A percentile compares a stretch with the other conserved stretches of the same genome.
phyloP scores from a whole-genome alignment of 2,797 vertebrate genomes.

The Trichosurus vulpecula region DNA sequence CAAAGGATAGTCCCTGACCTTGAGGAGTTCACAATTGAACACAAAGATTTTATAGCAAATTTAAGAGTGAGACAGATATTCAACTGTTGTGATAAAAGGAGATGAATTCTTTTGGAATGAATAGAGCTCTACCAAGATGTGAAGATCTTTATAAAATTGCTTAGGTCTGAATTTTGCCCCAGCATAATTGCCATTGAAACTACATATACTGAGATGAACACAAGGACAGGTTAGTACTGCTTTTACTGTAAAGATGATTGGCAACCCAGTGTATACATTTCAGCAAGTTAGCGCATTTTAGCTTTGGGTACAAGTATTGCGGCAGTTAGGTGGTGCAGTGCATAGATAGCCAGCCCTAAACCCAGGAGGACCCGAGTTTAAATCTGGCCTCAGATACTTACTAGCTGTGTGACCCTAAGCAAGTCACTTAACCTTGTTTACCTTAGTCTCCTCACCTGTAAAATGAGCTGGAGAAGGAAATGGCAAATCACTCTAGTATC shows the following conservation, averaged over 20 bases:
- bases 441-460: no score
- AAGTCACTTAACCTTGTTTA: no score
- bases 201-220: background rate
- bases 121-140: background rate
- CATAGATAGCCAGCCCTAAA: background rate
- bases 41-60: background rate
- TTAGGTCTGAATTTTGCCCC: background rate
- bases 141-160: background rate
- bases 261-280: background rate
- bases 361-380: background rate
- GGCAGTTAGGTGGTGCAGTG: background rate
- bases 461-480: background rate
- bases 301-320: background rate
- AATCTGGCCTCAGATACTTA: background rate
- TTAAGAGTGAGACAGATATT: background rate
- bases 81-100: background rate
- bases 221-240: background rate
- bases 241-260: background rate
- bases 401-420: background rate
- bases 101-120: background rate
- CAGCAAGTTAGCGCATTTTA: background rate
- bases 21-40: background rate
- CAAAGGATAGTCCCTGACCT: background rate
- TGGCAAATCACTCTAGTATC: background rate
- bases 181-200: background rate